phyloP scores from a whole-genome alignment of 2,113 vertebrate species.

The Alethe castanea region DNA sequence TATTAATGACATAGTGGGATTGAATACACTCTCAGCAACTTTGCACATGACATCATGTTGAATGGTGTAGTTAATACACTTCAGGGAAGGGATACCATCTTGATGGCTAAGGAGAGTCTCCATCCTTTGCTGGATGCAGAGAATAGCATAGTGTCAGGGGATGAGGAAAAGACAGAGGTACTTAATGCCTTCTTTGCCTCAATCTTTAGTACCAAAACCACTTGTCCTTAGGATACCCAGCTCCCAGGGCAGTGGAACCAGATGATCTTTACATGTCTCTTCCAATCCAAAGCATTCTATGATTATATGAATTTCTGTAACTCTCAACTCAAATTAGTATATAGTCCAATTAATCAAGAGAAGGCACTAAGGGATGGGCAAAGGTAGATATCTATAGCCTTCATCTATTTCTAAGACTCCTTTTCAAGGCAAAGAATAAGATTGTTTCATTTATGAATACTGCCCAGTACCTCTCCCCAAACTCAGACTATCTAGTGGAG shows the following conservation, averaged over 20 bases:
- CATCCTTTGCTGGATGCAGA: background rate
- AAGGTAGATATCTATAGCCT: background rate
- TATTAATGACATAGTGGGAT: background rate
- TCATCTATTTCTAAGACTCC: background rate
- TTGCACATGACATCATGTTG: background rate
- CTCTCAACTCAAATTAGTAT: background rate
- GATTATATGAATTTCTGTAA: background rate
- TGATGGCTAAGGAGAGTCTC: background rate
- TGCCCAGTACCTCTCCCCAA: background rate
- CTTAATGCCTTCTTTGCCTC: background rate
- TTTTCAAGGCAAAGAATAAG: background rate
- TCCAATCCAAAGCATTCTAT: background rate
- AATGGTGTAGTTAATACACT: background rate
- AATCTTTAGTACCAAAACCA: background rate
- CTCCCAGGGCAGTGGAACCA: background rate
- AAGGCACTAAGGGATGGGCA: background rate
- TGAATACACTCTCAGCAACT: background rate
- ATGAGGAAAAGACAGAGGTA: background rate
- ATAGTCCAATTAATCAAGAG: background rate
- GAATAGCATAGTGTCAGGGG: background rate
- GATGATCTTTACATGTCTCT: background rate
- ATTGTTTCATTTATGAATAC: background rate
- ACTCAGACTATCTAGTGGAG: background rate
- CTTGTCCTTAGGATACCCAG: background rate
- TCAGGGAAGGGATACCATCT: background rate